Evolutionary conservation across 2,797 vertebrate species (phyloP), one percentile per base, ranked within the genome.

Genomic region (Bradypodion pumilum): DNA sequence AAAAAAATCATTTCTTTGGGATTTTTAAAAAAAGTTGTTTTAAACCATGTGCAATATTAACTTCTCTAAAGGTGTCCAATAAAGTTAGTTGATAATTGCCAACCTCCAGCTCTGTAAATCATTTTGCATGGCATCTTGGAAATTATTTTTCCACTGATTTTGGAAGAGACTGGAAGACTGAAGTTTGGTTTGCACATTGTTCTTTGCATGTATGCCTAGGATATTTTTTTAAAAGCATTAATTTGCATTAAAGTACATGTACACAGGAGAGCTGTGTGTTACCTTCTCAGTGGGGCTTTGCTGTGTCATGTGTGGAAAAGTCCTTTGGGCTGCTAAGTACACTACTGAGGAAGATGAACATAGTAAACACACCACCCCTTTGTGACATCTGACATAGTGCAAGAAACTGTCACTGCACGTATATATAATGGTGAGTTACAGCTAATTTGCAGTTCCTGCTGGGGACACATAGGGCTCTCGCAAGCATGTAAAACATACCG

Each of bases 51-150:
- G 79, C 78, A 85, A 81, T 70, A 81, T 81, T 85, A 76, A 76
- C 42, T 85, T 69, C 79, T 85, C 74, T 77, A 77, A 81, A 81
- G 56, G 40, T 76, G 65, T 76, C 65, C 74, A 81, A 85, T 85
- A 81, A 85, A 81, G 52, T 77, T 85, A 81, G 73, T n/a, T 32
- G 44, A 60, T 85, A 62, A 76, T 76, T 70, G 78, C 73, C 63
- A 35, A 44, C n/a, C 10, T 35, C 37, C 46, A 32, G 25, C 25
- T 69, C 27, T 69, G 16, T 68, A 40, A 29, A 63, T 46, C 1
- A 7, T 70, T 69, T 49, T 69, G 65, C 5, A 23, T 12, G 5
- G 35, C 3, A 29, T 7, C 37, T 42, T 44, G 37, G 46, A 52
- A 85, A 74, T 29, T 5, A 35, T n/a, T 62, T 13, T 8, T 32